Base-by-base conservation (phyloP, 2,113 vertebrate species). In the Amphiprion percula region DNA sequence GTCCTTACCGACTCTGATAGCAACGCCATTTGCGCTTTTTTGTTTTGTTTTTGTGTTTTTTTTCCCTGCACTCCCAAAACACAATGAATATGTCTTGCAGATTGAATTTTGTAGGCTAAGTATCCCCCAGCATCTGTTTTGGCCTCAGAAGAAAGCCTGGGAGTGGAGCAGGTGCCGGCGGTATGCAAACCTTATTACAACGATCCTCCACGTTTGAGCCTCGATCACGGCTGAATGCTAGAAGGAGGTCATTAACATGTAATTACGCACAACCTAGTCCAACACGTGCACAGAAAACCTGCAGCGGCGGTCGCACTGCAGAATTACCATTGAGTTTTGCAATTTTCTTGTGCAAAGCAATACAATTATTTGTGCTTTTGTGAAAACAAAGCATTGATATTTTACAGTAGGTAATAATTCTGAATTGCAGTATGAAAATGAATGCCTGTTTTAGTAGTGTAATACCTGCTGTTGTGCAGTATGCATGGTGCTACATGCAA, bases 161-260 rank as follows among this genome's bases (percentile, higher is more conserved):
- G 49, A 87, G 74, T 4, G 1, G 62, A 84, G 73, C 90, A 89
- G 86, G 84, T 89, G 89, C 64, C 2, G 30, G 56, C 55, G 52
- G 54, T 47, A 49, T 73, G 83, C 24, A 82, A 79, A 84, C 56
- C 80, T 73, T 70, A 84, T 12, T 59, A 54, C 67, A 21, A 47
- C 28, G 69, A 65, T 80, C 47, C 79, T 50, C 63, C 55, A 10
- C 65, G 50, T 73, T 74, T 65, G 21, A 87, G 80, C 63, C 56
- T 26, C 64, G 68, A 86, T 88, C 69, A 56, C 80, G 82, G 74
- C 79, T 85, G 83, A 90, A 74, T 64, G 86, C 69, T 64, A 62
- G 68, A 50, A 76, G 56, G 75, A 28, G 63, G 82, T 91, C 84
- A 90, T 92, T 90, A 92, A 86, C 85, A 86, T 90, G 75, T 74